Conservation (phyloP, 64 coral and sea anemone genomes). For the Montipora capricornis region DNA sequence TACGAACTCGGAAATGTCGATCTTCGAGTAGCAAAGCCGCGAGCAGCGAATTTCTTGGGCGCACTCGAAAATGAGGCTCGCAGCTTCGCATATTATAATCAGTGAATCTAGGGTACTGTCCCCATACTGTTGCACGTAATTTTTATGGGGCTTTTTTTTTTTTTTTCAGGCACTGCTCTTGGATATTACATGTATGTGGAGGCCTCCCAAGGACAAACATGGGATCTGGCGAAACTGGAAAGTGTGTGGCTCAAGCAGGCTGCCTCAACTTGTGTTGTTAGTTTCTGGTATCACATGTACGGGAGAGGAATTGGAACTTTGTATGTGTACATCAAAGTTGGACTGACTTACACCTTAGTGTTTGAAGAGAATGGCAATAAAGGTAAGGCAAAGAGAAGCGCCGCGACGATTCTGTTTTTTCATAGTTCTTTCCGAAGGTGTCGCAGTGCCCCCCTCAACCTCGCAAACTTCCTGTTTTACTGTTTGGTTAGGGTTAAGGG, state of each 20-base stretch:
- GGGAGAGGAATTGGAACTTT: conserved; percentile 85
- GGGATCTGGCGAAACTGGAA: conserved; percentile 82
- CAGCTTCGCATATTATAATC: no score
- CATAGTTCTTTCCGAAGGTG: no score
- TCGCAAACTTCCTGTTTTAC: no score
- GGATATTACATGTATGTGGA: conserved; percentile 99
- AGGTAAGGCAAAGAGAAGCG: conserved; percentile 44
- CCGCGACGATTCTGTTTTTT: no score
- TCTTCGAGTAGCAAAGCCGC: no score
- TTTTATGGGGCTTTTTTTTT: background rate
- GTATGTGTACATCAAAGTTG: conserved; percentile 87
- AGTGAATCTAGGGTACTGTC: no score
- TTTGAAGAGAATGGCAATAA: conserved; percentile 79
- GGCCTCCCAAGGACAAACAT: conserved; percentile 84
- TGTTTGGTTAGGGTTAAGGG: no score
- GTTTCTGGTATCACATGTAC: conserved; percentile 99
- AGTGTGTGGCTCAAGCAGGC: conserved; percentile 81
- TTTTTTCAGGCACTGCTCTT: conserved; percentile 72
- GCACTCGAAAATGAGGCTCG: no score
- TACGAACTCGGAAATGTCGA: no score
- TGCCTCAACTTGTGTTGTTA: conserved; percentile 81
- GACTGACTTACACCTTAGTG: conserved; percentile 67
- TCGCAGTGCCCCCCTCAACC: no score
- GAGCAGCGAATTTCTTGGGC: no score
- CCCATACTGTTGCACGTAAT: background rate